Conservation (phyloP, 1,140 invertebrate species). For the Sarcophaga bullata region DNA sequence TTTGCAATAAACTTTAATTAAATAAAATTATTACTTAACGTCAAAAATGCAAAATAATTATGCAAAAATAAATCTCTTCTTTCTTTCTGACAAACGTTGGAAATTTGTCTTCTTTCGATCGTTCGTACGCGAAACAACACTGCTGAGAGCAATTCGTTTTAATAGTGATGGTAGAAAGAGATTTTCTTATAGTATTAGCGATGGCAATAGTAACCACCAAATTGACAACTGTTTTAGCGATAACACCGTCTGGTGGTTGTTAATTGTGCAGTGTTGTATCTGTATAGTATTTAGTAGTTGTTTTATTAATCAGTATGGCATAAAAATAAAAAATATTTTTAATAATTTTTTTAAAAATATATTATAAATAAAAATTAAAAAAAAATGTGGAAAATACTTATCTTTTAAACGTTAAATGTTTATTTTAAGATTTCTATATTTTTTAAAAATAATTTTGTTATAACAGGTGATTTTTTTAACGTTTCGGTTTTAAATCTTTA, state of each 20-base stretch:
- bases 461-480: too few species aligned
- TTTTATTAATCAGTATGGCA: too few species aligned
- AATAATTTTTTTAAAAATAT: too few species aligned
- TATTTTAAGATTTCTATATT: too few species aligned
- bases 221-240: not conserved
- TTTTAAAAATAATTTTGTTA: too few species aligned
- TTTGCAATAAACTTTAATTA: slow-evolving; percentile 21
- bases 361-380: too few species aligned
- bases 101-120: slow-evolving; percentile 24
- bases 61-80: slow-evolving; percentile 2
- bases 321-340: too few species aligned
- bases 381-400: too few species aligned
- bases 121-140: slow-evolving; percentile 33
- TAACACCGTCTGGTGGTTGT: not conserved
- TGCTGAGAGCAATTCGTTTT: not conserved
- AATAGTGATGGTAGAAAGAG: not conserved
- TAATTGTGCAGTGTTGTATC: not conserved
- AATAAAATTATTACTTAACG: slow-evolving; percentile 8
- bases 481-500: too few species aligned
- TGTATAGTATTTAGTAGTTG: not conserved
- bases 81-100: slow-evolving; percentile 8
- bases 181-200: slow-evolving; percentile 4
- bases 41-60: slow-evolving; percentile 32
- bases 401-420: too few species aligned
- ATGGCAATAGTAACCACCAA: not conserved